A percentile compares a stretch with the other conserved stretches of the same genome.
Evolutionary conservation across 1,140 invertebrate genomes (phyloP).

Genomic region (Pachypsylla venusta): DNA sequence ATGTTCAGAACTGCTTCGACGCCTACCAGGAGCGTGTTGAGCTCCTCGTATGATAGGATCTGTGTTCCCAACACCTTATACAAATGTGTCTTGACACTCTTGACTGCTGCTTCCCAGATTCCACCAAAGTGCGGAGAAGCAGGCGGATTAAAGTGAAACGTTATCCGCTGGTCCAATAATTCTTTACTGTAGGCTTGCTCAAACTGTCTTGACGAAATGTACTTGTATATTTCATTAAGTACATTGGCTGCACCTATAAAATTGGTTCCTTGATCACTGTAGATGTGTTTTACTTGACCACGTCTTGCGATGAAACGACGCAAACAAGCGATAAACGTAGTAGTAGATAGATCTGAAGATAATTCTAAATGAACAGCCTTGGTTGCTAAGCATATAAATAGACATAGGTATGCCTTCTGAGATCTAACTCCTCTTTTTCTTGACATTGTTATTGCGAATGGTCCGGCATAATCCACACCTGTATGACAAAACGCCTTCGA

Average conservation of each 20-base stretch:
- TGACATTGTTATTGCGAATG: conserved; percentile 17
- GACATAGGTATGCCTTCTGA: conserved; percentile 25
- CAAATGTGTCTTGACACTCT: conserved; percentile 25
- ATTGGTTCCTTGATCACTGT: conserved; percentile 30
- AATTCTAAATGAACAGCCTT: conserved; percentile 27
- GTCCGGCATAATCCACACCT: conserved; percentile 23
- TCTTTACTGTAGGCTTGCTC: neutral
- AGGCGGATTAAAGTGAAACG: conserved; percentile 28
- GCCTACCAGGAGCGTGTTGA: neutral
- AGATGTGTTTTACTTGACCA: conserved; percentile 22
- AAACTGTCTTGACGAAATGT: neutral
- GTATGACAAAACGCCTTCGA: conserved; percentile 16
- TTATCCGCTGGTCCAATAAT: neutral
- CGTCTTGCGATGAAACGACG: conserved; percentile 23
- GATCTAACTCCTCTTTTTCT: conserved; percentile 11
- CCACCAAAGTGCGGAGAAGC: conserved; percentile 27
- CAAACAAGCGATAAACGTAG: conserved; percentile 24
- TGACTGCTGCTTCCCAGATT: conserved; percentile 27
- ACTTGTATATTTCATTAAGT: neutral
- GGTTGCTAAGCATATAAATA: conserved; percentile 27
- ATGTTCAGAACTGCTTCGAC: neutral
- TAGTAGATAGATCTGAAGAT: conserved; percentile 21
- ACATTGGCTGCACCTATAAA: conserved; percentile 25
- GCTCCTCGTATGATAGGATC: neutral
- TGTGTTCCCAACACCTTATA: conserved; percentile 14